These are phyloP conservation scores for Dendroctonus valens DNA, from an alignment of 1,140 invertebrate species.

Conservation along the genomic window DNA sequence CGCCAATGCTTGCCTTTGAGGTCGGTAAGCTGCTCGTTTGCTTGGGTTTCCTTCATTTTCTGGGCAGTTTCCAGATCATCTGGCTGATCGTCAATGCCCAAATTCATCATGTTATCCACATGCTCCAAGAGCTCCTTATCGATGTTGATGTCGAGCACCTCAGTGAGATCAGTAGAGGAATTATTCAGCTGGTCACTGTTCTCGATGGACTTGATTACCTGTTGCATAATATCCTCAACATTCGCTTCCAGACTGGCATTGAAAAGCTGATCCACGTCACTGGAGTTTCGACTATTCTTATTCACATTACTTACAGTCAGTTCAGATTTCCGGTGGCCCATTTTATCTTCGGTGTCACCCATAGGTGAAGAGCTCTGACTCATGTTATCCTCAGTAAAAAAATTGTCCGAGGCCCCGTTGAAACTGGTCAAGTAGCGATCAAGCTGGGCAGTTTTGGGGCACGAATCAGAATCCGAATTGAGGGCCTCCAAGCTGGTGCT, in stretches of 20 bases:
- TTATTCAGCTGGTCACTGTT: conserved; percentile 51
- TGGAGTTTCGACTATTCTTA: conserved; percentile 40
- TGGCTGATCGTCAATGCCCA: conserved; percentile 57
- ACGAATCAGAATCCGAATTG: conserved; percentile 31
- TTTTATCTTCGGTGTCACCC: conserved; percentile 64
- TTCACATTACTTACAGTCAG: conserved; percentile 40
- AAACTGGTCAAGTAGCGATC: conserved; percentile 24
- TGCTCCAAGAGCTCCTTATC: conserved; percentile 58
- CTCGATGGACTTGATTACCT: conserved; percentile 67
- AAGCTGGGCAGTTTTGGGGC: conserved; percentile 30
- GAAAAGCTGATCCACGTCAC: conserved; percentile 59
- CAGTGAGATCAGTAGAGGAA: conserved; percentile 49
- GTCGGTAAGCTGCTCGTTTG: conserved; percentile 52
- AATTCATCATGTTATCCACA: conserved; percentile 60
- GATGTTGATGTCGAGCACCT: conserved; percentile 57
- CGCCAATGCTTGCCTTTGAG: conserved; percentile 58
- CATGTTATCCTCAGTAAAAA: conserved; percentile 42
- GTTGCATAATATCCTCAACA: conserved; percentile 59
- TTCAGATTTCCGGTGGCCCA: conserved; percentile 57
- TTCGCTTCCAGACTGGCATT: conserved; percentile 53
- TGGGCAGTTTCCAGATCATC: conserved; percentile 44
- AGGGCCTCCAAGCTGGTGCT: conserved; percentile 28
- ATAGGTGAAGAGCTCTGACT: conserved; percentile 57
- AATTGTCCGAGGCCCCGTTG: conserved; percentile 39
- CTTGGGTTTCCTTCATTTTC: conserved; percentile 44